phyloP scores from a whole-genome alignment of 2,113 vertebrate genomes.

The Anas platyrhynchos region DNA sequence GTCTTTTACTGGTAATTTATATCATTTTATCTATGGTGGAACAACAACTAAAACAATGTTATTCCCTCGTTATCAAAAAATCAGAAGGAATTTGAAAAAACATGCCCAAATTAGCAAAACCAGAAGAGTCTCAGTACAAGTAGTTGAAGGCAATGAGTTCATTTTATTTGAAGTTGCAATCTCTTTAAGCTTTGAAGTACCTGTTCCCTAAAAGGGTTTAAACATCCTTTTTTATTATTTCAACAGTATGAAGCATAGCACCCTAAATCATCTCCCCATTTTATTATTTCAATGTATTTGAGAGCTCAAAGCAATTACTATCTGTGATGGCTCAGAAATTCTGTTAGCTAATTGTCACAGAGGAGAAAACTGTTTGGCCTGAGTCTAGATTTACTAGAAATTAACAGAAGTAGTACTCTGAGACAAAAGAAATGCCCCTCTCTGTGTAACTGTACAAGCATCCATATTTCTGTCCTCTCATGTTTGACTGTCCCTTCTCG shows the following conservation, averaged over 20 bases:
- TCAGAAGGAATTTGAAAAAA: background rate
- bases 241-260: background rate
- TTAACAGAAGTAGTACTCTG: background rate
- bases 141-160: background rate
- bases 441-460: background rate
- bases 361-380: background rate
- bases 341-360: background rate
- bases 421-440: background rate
- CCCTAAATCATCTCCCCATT: background rate
- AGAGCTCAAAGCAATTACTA: background rate
- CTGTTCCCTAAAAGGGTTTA: background rate
- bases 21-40: background rate
- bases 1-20: background rate
- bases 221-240: background rate
- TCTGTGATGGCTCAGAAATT: background rate
- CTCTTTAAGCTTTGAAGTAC: background rate
- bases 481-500: background rate
- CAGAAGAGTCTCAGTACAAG: background rate
- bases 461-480: background rate
- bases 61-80: background rate
- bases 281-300: background rate
- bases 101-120: background rate
- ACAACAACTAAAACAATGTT: background rate
- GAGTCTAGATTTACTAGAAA: background rate
- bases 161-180: background rate